phyloP scores from a whole-genome alignment of 2,113 vertebrate species.

The Dromiciops gliroides region DNA sequence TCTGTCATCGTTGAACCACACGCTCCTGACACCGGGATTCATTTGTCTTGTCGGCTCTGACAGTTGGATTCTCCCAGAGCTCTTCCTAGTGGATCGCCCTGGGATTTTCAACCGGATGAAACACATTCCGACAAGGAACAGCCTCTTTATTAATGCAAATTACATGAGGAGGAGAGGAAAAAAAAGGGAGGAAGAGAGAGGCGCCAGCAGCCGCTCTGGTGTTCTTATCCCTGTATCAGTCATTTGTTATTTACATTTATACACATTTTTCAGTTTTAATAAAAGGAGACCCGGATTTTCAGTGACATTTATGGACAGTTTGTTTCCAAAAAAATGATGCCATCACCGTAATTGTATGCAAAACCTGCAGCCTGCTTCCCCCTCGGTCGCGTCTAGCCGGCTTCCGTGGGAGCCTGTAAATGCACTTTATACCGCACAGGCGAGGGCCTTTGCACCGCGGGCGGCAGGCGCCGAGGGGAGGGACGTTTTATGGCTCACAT shows the following conservation, averaged over 20 bases:
- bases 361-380: not conserved
- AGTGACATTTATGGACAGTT: conserved; percentile 87
- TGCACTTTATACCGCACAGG: not conserved
- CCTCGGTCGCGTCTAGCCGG: not conserved
- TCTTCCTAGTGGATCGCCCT: conserved; percentile 95
- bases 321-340: conserved; percentile 81
- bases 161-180: conserved; percentile 91
- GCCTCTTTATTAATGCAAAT: conserved; percentile 99
- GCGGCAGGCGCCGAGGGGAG: not conserved
- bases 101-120: conserved; percentile 99
- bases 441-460: not conserved
- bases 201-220: conserved; percentile 89
- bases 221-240: conserved; percentile 91
- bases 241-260: conserved; percentile 90
- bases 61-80: conserved; percentile 98
- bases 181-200: conserved; percentile 80
- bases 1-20: conserved; percentile 97
- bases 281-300: conserved; percentile 87
- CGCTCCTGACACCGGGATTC: conserved; percentile 96
- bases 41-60: conserved; percentile 99
- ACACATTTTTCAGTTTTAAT: conserved; percentile 91
- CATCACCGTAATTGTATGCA: conserved; percentile 73
- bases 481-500: not conserved
- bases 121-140: conserved; percentile 99
- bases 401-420: accelerated